Evolutionary conservation across 1,140 invertebrate genomes (phyloP).

Genomic region (Lepidotrigona ventralis): DNA sequence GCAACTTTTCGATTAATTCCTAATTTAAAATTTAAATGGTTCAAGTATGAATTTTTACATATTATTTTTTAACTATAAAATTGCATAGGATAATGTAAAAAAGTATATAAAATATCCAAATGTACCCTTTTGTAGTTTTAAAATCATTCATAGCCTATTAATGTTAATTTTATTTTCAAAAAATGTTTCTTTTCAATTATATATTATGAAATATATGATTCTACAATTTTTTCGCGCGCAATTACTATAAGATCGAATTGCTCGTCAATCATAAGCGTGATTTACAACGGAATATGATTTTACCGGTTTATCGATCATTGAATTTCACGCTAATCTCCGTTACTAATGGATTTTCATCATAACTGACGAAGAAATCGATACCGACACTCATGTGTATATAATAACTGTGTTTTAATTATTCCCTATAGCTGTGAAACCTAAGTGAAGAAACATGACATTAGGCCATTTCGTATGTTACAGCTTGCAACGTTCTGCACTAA

Average conservation of each 20-base stretch:
- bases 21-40: too few species aligned
- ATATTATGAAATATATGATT: background rate
- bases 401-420: slow-evolving; percentile 8
- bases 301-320: slow-evolving; percentile 14
- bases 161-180: background rate
- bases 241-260: background rate
- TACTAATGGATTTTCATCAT: slow-evolving; percentile 41
- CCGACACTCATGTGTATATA: background rate
- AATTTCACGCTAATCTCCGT: slow-evolving; percentile 37
- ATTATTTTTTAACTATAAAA: too few species aligned
- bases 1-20: too few species aligned
- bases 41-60: too few species aligned
- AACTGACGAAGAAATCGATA: slow-evolving; percentile 2
- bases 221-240: too few species aligned
- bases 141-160: background rate
- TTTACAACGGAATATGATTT: slow-evolving; percentile 6
- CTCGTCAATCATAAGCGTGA: background rate
- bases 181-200: background rate
- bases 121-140: too few species aligned
- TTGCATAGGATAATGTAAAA: too few species aligned
- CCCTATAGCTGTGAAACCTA: background rate
- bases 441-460: background rate
- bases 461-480: too few species aligned
- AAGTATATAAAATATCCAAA: too few species aligned
- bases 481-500: too few species aligned